Base-by-base conservation (phyloP, 2,113 vertebrate genomes). In the Lagopus leucura region DNA sequence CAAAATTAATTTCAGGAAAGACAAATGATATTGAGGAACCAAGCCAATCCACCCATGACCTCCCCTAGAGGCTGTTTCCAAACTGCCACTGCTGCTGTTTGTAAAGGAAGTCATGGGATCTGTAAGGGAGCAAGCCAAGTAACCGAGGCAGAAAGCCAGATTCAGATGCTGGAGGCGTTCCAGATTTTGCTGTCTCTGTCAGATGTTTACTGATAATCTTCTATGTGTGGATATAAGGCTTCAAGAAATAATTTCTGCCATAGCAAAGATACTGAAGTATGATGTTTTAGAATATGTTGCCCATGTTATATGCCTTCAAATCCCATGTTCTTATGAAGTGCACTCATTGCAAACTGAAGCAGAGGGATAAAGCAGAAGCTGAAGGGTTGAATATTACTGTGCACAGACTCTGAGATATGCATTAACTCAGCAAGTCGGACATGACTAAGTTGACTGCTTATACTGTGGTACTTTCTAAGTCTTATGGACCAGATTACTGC, bases 1-100 rank as follows among this genome's bases (percentile, higher is more conserved):
- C 89, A 83, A 86, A 95, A 96, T 86, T 94, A 83, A 96, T 96
- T 94, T 86, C 55, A 70, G 72, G 38, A 88, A 92, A 95, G 93
- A 96, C 69, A 97, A 93, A 95, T 4, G 72, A 89, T 32, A 36
- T 2, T 24, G 34, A 94, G 82, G 80, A 94, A 76, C 75, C 87
- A 78, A 94, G 55, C 32, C 85, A 94, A 48, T 61, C 75, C 88
- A 76, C 45, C 61, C 34, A 2, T 94, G 93, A 94, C 88, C 93
- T 94, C 72, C 91, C 85, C 88, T 78, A 69, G 88, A 92, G 94
- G 89, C 55, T 92, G 66, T 78, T 96, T 96, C 69, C 89, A 92
- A 81, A 85, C 72, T 96, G 94, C 94, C 91, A 74, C 82, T 66
- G 87, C 91, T 93, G 28, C 60, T 92, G 58, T 75, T 92, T 91